phyloP scores from a whole-genome alignment of 2,797 vertebrate species.

The Fistularia tabacaria region DNA sequence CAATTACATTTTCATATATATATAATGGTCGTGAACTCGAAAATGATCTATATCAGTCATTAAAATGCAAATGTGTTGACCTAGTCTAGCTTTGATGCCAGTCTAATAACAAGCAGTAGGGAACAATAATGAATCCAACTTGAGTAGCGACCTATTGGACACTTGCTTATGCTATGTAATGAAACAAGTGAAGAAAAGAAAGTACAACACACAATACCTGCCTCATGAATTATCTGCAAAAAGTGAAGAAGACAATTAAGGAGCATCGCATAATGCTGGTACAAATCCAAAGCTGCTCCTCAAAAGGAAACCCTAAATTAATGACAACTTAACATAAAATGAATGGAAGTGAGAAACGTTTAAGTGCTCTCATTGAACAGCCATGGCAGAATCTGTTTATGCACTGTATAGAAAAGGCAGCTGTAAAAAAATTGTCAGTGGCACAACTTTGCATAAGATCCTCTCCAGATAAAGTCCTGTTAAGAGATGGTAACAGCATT shows the following conservation, averaged over 20 bases:
- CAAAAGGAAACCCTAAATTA: conserved; percentile 50
- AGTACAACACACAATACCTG: conserved; percentile 57
- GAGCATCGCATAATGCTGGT: conserved; percentile 38
- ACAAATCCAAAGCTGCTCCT: conserved; percentile 40
- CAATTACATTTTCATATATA: conserved; percentile 59
- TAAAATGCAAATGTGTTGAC: conserved; percentile 75
- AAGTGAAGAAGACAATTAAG: conserved; percentile 45
- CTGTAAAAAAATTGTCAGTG: conserved; percentile 20
- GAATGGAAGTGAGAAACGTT: neutral
- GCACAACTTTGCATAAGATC: neutral
- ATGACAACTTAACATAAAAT: conserved; percentile 34
- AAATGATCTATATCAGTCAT: conserved; percentile 71
- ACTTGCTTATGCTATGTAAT: conserved; percentile 51
- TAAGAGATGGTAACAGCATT: too few species aligned
- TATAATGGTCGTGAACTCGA: conserved; percentile 47
- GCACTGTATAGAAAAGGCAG: conserved; percentile 11
- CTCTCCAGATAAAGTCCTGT: neutral
- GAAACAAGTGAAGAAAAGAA: conserved; percentile 62
- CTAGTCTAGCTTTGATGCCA: conserved; percentile 60
- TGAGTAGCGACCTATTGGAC: conserved; percentile 60
- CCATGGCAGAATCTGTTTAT: too few species aligned
- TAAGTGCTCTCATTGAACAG: too few species aligned
- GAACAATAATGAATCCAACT: conserved; percentile 68
- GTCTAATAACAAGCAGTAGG: conserved; percentile 67
- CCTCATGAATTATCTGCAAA: conserved; percentile 44